Percentiles rank a stretch among this genome's conserved stretches.
These are phyloP conservation scores for Sebastiscus albofasciatus DNA, from an alignment of 2,797 vertebrate species.

Conservation along the genomic window DNA sequence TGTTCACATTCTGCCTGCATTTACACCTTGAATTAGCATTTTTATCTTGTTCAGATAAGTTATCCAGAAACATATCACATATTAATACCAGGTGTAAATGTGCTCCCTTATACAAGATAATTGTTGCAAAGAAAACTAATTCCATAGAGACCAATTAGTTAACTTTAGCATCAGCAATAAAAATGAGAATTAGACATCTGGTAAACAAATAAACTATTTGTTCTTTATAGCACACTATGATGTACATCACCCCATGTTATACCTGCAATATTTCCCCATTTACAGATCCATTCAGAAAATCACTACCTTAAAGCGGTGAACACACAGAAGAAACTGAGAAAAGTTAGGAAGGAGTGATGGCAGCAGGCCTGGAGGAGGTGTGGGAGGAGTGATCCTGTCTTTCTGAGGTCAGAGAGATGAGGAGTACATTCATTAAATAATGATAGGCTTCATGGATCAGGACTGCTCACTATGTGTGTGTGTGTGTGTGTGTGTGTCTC, in stretches of 20 bases:
- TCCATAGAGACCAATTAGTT: neutral
- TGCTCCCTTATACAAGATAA: neutral
- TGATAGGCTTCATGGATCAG: constrained; percentile 17
- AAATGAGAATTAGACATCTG: neutral
- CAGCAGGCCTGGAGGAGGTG: neutral
- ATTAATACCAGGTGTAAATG: neutral
- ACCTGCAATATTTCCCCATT: neutral
- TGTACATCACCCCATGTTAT: neutral
- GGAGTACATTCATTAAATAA: constrained; percentile 35
- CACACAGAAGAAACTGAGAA: neutral
- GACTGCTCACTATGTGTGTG: neutral
- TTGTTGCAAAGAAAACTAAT: neutral
- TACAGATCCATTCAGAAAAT: neutral
- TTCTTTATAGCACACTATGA: no score
- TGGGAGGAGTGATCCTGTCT: constrained; percentile 4
- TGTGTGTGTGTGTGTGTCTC: constrained; percentile 8
- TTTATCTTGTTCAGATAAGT: neutral
- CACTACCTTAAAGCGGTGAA: neutral
- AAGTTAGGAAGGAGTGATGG: neutral
- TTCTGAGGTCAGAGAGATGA: constrained; percentile 4
- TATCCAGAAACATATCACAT: neutral
- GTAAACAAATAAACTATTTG: no score
- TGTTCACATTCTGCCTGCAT: neutral
- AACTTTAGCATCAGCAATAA: neutral
- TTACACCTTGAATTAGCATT: neutral